Conservation (phyloP, 2,113 vertebrate species). For the Neopipo cinnamomea region DNA sequence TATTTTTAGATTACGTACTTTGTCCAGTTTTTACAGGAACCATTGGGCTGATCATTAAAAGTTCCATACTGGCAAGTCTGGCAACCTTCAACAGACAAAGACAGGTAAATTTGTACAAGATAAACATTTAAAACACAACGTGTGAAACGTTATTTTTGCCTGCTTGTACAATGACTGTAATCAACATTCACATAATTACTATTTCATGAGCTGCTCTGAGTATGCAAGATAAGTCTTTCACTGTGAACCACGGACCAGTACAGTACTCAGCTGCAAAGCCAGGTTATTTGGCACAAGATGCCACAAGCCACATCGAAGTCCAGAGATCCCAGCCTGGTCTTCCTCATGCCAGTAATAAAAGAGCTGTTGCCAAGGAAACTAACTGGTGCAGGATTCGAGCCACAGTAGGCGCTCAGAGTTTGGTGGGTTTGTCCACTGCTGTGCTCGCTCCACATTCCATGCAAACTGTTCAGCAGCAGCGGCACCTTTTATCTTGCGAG, state of each 20-base stretch:
- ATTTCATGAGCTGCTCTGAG: neutral
- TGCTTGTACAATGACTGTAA: neutral
- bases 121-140: neutral
- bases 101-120: neutral
- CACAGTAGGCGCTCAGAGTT: neutral
- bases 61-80: constrained; percentile 37
- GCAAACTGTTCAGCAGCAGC: neutral
- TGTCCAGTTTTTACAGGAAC: constrained; percentile 65
- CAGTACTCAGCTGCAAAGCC: accelerated
- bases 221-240: neutral
- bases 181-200: neutral
- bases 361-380: neutral
- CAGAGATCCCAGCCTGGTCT: neutral
- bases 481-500: neutral
- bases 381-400: accelerated
- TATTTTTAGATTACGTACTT: constrained; percentile 36
- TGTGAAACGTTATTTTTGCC: neutral
- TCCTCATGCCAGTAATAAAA: neutral
- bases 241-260: neutral
- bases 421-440: neutral
- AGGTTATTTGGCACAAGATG: neutral
- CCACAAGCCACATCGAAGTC: neutral
- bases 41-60: constrained; percentile 36
- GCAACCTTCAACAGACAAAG: constrained; percentile 42
- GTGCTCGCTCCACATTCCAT: accelerated